A percentile compares a stretch with the other conserved stretches of the same genome.
Evolutionary conservation across 2,113 vertebrate genomes (phyloP).

Genomic region (Thamnophis sirtalis): DNA sequence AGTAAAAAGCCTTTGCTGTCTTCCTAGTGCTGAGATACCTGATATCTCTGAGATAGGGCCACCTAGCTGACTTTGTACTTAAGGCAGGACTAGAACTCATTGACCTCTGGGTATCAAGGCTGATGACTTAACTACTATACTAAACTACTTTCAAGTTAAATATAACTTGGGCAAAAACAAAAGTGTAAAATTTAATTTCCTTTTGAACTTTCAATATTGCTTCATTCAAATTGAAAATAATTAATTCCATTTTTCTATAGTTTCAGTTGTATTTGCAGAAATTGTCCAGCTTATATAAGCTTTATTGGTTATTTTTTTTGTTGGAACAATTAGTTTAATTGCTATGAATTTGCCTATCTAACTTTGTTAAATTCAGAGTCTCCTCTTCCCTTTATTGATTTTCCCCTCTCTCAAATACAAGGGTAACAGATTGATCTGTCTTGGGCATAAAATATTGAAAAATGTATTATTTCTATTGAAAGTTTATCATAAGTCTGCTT

Average conservation of each 20-base stretch:
- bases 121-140: not conserved
- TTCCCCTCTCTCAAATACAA: not conserved
- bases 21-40: not conserved
- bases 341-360: not conserved
- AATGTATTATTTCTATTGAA: rapidly evolving
- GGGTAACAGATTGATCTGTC: slow-evolving; percentile 30
- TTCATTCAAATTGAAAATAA: not conserved
- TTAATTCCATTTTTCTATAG: not conserved
- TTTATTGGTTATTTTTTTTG: slow-evolving; percentile 18
- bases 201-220: not conserved
- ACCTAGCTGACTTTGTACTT: no score
- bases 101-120: not conserved
- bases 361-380: not conserved
- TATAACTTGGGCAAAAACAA: not conserved
- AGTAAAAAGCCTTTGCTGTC: not conserved
- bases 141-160: not conserved
- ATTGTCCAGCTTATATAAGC: not conserved
- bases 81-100: not conserved
- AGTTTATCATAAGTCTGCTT: not conserved
- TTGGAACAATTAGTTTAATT: not conserved
- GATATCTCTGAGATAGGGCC: no score
- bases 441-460: not conserved
- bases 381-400: not conserved
- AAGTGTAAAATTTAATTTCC: not conserved
- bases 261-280: slow-evolving; percentile 15